These are phyloP conservation scores for Platygyra sinensis DNA, from an alignment of 64 coral and sea anemone species.

Conservation along the genomic window DNA sequence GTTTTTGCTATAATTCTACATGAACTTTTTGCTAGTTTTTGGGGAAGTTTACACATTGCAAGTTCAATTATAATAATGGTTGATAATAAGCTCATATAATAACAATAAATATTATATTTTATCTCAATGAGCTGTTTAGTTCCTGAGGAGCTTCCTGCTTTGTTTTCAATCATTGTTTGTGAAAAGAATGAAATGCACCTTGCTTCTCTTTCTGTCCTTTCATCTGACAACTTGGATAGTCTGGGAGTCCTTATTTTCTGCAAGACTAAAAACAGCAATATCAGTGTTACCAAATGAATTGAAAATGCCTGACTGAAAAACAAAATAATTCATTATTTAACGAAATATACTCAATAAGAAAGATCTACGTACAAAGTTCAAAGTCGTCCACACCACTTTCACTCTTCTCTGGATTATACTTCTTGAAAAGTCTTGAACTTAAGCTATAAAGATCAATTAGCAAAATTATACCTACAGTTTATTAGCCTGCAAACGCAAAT, in stretches of 20 bases:
- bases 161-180: not conserved
- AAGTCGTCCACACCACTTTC: slow-evolving; percentile 48
- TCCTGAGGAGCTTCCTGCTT: not conserved
- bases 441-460: slow-evolving; percentile 24
- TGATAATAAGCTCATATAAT: no score
- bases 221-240: not conserved
- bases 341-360: not conserved
- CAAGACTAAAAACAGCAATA: slow-evolving; percentile 11
- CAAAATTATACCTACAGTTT: no score
- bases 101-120: no score
- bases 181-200: not conserved
- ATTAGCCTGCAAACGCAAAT: no score
- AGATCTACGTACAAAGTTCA: slow-evolving; percentile 45
- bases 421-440: slow-evolving; percentile 56
- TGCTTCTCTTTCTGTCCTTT: slow-evolving; percentile 1
- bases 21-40: no score
- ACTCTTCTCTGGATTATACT: slow-evolving; percentile 51
- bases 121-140: not conserved
- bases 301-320: not conserved
- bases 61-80: no score
- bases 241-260: slow-evolving; percentile 54
- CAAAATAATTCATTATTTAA: not conserved
- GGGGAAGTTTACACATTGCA: no score
- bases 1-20: no score
- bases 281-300: not conserved